Percentiles rank a stretch among this genome's conserved stretches.
Evolutionary conservation across 1,140 invertebrate genomes (phyloP).

Genomic region (Homalodisca vitripennis): DNA sequence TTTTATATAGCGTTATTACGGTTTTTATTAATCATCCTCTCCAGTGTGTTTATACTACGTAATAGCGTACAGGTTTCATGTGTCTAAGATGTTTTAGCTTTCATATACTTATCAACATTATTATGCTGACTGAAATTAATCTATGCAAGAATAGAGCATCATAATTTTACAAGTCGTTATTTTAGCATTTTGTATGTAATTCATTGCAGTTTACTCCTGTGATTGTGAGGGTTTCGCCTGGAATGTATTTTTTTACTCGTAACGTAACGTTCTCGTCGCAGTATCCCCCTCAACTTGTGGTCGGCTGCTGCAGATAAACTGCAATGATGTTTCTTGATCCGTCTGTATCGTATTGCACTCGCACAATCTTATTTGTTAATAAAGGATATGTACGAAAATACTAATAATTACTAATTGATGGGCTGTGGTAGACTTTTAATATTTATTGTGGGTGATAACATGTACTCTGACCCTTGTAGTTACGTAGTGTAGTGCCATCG

Average conservation of each 20-base stretch:
- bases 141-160: background rate
- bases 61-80: too few relatives aligned
- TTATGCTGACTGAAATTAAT: too few relatives aligned
- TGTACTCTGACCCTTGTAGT: constrained; percentile 21
- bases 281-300: too few relatives aligned
- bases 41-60: too few relatives aligned
- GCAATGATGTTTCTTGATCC: constrained; percentile 31
- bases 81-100: too few relatives aligned
- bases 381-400: constrained; percentile 31
- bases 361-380: constrained; percentile 33
- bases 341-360: constrained; percentile 33
- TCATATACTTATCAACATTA: too few relatives aligned
- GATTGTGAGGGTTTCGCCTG: too few relatives aligned
- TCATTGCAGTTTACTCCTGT: background rate
- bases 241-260: too few relatives aligned
- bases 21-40: too few relatives aligned
- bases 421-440: constrained; percentile 34
- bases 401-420: constrained; percentile 32
- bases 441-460: constrained; percentile 35
- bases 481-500: constrained; percentile 32
- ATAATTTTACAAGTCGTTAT: background rate
- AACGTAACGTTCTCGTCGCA: too few relatives aligned
- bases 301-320: too few relatives aligned
- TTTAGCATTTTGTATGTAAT: background rate
- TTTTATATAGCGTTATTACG: too few relatives aligned